Percentiles rank a stretch among this genome's conserved stretches.
Evolutionary conservation across 1,140 invertebrate species (phyloP).

Genomic region (Zaprionus camerounensis): DNA sequence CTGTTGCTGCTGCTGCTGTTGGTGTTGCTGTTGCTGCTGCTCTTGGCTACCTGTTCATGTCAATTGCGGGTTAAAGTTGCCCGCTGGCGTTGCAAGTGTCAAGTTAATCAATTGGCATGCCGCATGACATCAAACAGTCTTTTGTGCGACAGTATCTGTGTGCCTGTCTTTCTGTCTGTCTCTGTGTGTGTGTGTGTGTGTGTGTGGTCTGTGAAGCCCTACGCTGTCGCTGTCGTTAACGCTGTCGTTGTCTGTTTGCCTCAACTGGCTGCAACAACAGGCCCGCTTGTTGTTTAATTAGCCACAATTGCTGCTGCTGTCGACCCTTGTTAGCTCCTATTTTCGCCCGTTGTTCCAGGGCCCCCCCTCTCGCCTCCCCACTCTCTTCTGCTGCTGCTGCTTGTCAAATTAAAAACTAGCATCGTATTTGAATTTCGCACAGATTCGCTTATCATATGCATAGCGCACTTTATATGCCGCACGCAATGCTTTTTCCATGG

Average conservation of each 20-base stretch:
- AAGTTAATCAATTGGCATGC: constrained; percentile 76
- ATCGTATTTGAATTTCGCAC: constrained; percentile 65
- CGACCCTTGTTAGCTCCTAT: constrained; percentile 66
- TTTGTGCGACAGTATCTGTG: constrained; percentile 36
- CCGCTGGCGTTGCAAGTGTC: constrained; percentile 59
- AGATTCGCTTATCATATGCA: constrained; percentile 60
- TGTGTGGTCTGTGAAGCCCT: constrained; percentile 51
- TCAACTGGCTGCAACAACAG: constrained; percentile 5
- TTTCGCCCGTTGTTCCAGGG: constrained; percentile 14
- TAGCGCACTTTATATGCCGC: constrained; percentile 57
- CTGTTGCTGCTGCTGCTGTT: constrained; percentile 11
- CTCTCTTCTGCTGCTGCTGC: background rate
- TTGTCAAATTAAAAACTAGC: constrained; percentile 48
- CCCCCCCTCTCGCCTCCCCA: no score
- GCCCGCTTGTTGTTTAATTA: constrained; percentile 34
- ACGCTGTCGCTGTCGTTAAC: background rate
- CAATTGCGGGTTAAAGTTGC: constrained; percentile 70
- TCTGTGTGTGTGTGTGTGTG: constrained; percentile 14
- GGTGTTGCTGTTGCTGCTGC: background rate
- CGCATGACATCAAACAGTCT: constrained; percentile 65
- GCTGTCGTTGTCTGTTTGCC: background rate
- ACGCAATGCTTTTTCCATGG: constrained; percentile 73
- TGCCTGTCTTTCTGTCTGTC: constrained; percentile 32
- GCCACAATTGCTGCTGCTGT: constrained; percentile 47
- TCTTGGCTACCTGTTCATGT: constrained; percentile 66